Conservation (phyloP, 2,113 vertebrate species). For the Lucifuga dentata region DNA sequence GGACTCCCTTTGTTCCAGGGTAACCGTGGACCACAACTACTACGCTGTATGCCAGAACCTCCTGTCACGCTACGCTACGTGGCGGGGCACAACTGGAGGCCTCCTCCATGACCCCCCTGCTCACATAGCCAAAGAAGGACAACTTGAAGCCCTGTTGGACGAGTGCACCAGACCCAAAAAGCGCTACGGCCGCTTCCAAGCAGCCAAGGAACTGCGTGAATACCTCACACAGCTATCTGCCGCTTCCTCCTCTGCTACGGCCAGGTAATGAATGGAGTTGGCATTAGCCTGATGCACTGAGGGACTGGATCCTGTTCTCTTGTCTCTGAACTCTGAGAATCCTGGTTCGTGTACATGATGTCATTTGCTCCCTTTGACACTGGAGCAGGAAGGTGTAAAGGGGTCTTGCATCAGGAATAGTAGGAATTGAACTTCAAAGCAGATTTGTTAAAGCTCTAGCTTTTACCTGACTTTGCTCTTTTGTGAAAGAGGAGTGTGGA, state of each 20-base stretch:
- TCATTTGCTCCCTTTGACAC: slow-evolving; percentile 63
- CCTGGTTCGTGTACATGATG: slow-evolving; percentile 74
- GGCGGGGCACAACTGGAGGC: slow-evolving; percentile 96
- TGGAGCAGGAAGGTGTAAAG: slow-evolving; percentile 40
- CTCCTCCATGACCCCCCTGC: slow-evolving; percentile 95
- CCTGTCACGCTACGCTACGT: slow-evolving; percentile 92
- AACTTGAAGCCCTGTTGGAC: slow-evolving; percentile 91
- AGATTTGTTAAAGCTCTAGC: slow-evolving; percentile 67
- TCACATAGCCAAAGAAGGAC: slow-evolving; percentile 93
- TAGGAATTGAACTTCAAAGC: slow-evolving; percentile 59
- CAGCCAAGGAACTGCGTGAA: slow-evolving; percentile 93
- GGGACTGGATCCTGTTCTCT: slow-evolving; percentile 54
- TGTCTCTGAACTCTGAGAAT: slow-evolving; percentile 56
- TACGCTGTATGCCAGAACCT: slow-evolving; percentile 98
- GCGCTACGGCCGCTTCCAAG: slow-evolving; percentile 92
- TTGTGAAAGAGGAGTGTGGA: slow-evolving; percentile 41
- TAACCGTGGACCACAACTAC: slow-evolving; percentile 99
- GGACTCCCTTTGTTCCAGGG: slow-evolving; percentile 93
- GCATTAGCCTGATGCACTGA: slow-evolving; percentile 63
- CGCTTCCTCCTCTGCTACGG: slow-evolving; percentile 74
- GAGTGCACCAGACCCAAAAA: slow-evolving; percentile 97
- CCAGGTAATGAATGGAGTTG: slow-evolving; percentile 88
- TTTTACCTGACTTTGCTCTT: slow-evolving; percentile 62
- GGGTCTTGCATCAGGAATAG: slow-evolving; percentile 62
- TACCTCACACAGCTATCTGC: slow-evolving; percentile 92